Evolutionary conservation across 2,113 vertebrate genomes (phyloP).

Genomic region (Anoura caudifer): DNA sequence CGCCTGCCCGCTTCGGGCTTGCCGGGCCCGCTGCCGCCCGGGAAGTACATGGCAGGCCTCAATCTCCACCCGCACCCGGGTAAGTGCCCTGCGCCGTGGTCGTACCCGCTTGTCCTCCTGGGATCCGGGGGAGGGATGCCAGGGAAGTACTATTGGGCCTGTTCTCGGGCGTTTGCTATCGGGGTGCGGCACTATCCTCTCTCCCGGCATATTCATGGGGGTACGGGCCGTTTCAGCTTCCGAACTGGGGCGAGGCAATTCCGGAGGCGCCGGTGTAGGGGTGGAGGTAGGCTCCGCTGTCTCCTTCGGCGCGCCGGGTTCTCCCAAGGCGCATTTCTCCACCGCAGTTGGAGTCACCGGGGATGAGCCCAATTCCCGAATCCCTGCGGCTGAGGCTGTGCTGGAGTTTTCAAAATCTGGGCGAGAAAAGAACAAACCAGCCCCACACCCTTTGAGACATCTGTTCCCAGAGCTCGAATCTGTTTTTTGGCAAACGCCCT

Average conservation of each 20-base stretch:
- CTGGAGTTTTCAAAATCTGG: background rate
- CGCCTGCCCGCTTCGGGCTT: slow-evolving; percentile 89
- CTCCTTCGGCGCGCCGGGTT: background rate
- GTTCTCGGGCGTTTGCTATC: background rate
- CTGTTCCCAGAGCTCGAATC: background rate
- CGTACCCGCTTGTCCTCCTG: background rate
- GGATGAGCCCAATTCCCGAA: background rate
- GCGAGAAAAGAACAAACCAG: background rate
- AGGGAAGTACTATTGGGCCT: background rate
- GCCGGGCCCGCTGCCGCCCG: slow-evolving; percentile 88
- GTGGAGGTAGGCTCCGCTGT: background rate
- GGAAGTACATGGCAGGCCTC: slow-evolving; percentile 93
- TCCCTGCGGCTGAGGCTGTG: background rate
- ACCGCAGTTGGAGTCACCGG: background rate
- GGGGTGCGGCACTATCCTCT: background rate
- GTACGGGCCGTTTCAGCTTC: background rate
- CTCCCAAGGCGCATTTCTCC: background rate
- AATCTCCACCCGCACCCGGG: slow-evolving; percentile 93
- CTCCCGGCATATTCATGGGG: background rate
- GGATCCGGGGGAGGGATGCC: slow-evolving; percentile 12
- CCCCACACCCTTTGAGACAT: background rate
- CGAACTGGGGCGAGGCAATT: background rate
- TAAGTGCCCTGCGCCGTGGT: slow-evolving; percentile 79
- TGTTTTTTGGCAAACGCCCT: background rate
- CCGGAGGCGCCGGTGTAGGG: background rate